Evolutionary conservation across 2,113 vertebrate genomes (phyloP).

Genomic region (Channa argus): DNA sequence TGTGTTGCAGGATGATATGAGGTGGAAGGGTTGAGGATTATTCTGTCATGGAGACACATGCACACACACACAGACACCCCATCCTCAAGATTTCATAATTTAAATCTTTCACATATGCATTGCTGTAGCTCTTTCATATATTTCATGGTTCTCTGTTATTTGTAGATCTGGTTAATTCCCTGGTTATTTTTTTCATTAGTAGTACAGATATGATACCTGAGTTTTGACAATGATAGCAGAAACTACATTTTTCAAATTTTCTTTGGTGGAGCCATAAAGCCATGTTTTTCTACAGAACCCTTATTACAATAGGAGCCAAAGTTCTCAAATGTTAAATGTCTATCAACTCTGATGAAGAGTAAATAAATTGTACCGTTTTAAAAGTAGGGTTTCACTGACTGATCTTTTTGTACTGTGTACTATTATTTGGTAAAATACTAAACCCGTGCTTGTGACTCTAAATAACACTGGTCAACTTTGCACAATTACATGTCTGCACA

Average conservation of each 20-base stretch:
- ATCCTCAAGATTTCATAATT: conserved; percentile 11
- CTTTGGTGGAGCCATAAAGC: too few species aligned
- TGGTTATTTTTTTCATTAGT: neutral
- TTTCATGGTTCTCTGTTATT: conserved; percentile 3
- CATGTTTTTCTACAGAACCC: too few species aligned
- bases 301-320: too few species aligned
- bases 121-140: neutral
- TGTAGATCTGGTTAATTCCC: neutral
- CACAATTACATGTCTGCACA: too few species aligned
- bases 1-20: conserved; percentile 45
- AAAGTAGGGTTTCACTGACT: too few species aligned
- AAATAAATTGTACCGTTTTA: too few species aligned
- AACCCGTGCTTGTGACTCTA: too few species aligned
- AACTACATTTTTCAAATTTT: neutral
- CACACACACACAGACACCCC: conserved; percentile 15
- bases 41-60: conserved; percentile 27
- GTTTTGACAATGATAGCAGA: neutral
- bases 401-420: too few species aligned
- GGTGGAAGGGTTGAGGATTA: conserved; percentile 60
- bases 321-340: too few species aligned
- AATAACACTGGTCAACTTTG: too few species aligned
- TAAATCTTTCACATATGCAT: conserved; percentile 26
- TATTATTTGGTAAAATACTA: too few species aligned
- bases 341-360: too few species aligned
- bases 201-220: neutral